A percentile compares a stretch with the other conserved stretches of the same genome.
Evolutionary conservation across 2,797 vertebrate genomes (phyloP).

Genomic region (Alcedo atthis): DNA sequence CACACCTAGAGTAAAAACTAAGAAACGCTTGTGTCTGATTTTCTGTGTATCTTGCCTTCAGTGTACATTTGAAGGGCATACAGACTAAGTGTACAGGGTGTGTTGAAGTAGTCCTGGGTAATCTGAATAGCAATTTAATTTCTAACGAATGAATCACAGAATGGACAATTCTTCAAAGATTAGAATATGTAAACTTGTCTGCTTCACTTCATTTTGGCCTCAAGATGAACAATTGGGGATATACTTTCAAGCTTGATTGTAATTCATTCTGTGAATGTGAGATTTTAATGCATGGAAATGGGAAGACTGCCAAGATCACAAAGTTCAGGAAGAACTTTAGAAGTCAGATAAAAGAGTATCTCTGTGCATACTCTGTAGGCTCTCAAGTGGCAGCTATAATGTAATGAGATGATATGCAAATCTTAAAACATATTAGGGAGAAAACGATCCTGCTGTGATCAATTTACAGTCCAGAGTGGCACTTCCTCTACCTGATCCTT

Average conservation of each 20-base stretch:
- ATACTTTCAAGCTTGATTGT: constrained; percentile 32
- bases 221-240: background rate
- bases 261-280: constrained; percentile 41
- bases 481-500: constrained; percentile 3
- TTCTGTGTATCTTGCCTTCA: background rate
- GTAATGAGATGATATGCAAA: constrained; percentile 20
- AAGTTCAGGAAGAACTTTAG: constrained; percentile 45
- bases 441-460: constrained; percentile 46
- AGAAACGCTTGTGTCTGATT: background rate
- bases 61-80: background rate
- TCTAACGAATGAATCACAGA: background rate
- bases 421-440: constrained; percentile 23
- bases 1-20: background rate
- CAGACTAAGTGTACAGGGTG: background rate
- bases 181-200: constrained; percentile 27
- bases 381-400: background rate
- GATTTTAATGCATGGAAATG: constrained; percentile 38
- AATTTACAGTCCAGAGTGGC: background rate
- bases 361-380: background rate
- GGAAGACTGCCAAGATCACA: constrained; percentile 40
- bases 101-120: background rate
- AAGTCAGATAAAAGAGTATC: constrained; percentile 49
- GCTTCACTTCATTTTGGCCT: constrained; percentile 35
- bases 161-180: background rate
- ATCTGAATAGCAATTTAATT: constrained; percentile 29